A percentile compares a stretch with the other conserved stretches of the same genome.
phyloP scores from a whole-genome alignment of 2,113 vertebrate genomes.

The Albula goreensis region DNA sequence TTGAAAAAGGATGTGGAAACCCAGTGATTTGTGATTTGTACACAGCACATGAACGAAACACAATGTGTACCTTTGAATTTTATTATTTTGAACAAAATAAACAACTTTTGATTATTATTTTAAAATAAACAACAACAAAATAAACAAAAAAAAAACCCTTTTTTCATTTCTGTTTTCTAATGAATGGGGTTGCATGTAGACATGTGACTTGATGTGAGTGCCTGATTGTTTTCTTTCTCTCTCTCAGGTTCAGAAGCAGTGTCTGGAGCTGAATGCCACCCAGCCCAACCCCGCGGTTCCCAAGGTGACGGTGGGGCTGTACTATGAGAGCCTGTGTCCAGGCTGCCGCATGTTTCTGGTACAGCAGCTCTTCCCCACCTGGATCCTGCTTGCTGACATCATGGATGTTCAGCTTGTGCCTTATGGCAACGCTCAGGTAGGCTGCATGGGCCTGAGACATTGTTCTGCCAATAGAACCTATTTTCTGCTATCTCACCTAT shows the following conservation, averaged over 20 bases:
- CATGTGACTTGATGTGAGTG: not conserved
- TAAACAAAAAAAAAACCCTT: too few species aligned
- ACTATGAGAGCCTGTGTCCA: slow-evolving; percentile 82
- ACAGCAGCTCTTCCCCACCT: slow-evolving; percentile 78
- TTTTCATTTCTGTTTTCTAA: not conserved
- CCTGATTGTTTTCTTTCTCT: not conserved
- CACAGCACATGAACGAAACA: too few species aligned
- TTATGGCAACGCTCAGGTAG: slow-evolving; percentile 83
- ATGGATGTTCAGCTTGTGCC: slow-evolving; percentile 82
- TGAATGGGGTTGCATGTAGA: too few species aligned
- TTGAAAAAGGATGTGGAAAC: not conserved
- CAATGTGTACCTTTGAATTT: not conserved
- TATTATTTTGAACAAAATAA: too few species aligned
- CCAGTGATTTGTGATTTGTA: too few species aligned
- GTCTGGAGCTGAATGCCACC: slow-evolving; percentile 59
- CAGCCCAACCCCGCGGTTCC: not conserved
- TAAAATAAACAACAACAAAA: too few species aligned
- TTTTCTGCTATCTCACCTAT: not conserved
- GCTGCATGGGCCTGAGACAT: not conserved
- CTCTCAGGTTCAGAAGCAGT: slow-evolving; percentile 67
- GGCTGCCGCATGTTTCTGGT: slow-evolving; percentile 74
- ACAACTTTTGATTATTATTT: not conserved
- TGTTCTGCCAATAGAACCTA: not conserved
- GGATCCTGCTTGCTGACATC: slow-evolving; percentile 76
- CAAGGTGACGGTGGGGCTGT: slow-evolving; percentile 74